Percentiles rank a stretch among this genome's conserved stretches.
These are phyloP conservation scores for Amiota communis DNA, from an alignment of 2,888 invertebrate genomes.

Conservation along the genomic window DNA sequence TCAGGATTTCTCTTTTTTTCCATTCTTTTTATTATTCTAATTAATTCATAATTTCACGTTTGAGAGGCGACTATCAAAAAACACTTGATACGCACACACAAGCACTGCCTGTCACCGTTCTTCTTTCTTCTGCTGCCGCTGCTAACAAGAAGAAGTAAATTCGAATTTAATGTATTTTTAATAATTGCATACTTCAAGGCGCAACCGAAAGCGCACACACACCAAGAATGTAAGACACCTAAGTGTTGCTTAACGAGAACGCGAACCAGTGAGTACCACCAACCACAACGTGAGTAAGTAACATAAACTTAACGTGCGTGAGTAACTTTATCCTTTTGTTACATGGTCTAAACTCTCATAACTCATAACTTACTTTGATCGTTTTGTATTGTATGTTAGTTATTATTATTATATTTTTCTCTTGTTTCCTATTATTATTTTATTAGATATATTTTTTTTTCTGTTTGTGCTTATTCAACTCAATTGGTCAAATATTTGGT, in stretches of 20 bases:
- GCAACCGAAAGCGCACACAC: constrained; percentile 9
- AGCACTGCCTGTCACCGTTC: background rate
- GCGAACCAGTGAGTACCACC: too few relatives aligned
- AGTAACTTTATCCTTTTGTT: too few relatives aligned
- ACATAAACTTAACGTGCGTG: too few relatives aligned
- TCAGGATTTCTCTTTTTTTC: background rate
- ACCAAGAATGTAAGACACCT: background rate
- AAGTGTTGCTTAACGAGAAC: too few relatives aligned
- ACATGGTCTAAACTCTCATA: background rate
- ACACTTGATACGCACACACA: background rate
- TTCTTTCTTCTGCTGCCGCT: background rate
- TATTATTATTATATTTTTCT: constrained; percentile 17
- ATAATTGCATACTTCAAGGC: constrained; percentile 25
- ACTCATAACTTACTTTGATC: constrained; percentile 27
- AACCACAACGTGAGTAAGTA: too few relatives aligned
- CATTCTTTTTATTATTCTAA: constrained; percentile 9
- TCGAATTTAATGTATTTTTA: constrained; percentile 25
- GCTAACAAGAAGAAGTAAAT: constrained; percentile 1
- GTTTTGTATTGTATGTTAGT: constrained; percentile 1
- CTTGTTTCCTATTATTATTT: constrained; percentile 21
- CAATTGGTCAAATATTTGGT: constrained; percentile 3
- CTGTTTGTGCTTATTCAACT: background rate
- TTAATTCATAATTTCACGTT: constrained; percentile 20
- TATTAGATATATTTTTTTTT: constrained; percentile 31
- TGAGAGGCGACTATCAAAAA: constrained; percentile 11